Evolutionary conservation across 2,797 vertebrate genomes (phyloP).

Genomic region (Arnoldichthys spilopterus): DNA sequence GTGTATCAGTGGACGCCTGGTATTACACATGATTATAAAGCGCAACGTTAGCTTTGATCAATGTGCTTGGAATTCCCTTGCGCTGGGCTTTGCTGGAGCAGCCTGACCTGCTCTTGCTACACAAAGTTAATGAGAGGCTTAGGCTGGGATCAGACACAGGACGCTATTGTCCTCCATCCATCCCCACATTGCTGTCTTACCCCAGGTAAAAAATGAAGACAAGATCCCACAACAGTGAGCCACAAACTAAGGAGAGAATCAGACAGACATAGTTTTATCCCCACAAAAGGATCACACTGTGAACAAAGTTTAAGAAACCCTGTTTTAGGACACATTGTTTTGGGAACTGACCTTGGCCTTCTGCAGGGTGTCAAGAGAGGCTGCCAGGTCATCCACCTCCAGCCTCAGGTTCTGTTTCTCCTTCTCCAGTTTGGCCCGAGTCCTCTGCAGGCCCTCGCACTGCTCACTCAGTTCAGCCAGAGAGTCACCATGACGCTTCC

Average conservation of each 20-base stretch:
- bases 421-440: constrained; percentile 81
- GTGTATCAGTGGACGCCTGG: constrained; percentile 77
- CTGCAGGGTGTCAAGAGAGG: constrained; percentile 77
- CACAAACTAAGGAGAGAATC: background rate
- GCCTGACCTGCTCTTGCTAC: constrained; percentile 11
- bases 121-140: constrained; percentile 12
- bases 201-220: background rate
- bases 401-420: constrained; percentile 82
- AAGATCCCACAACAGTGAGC: background rate
- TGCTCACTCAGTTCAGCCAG: constrained; percentile 79
- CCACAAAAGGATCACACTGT: too few species aligned
- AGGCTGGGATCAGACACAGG: background rate
- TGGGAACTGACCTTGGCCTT: constrained; percentile 75
- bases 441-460: constrained; percentile 79
- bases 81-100: background rate
- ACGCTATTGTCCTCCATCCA: background rate
- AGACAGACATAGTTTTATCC: too few species aligned
- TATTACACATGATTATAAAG: constrained; percentile 30
- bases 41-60: constrained; percentile 34
- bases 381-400: constrained; percentile 79
- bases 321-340: background rate
- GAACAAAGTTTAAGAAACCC: too few species aligned
- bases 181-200: background rate
- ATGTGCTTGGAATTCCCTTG: background rate
- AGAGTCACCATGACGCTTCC: constrained; percentile 76